Evolutionary conservation across 2,797 vertebrate species (phyloP), one percentile per base, ranked within the genome.

Genomic region (Xerus rutilus): DNA sequence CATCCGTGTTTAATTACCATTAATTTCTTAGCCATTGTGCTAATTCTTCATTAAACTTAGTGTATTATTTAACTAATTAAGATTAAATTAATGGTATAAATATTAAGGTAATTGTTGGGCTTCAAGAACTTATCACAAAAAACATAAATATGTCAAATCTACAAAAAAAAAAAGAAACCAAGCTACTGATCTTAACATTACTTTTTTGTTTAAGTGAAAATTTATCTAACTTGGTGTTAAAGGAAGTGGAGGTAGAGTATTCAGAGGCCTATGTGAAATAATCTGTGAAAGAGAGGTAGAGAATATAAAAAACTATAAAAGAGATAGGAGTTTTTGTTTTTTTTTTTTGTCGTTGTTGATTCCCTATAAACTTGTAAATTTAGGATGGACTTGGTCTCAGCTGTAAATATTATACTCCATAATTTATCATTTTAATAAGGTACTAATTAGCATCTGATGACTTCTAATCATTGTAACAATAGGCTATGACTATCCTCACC

Each of bases 401-500:
- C 98, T 98, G 95, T 93, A 98, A 95, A 98, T 98, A 98, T 97
- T 98, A 62, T 86, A 95, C 91, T 98, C 93, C 23, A 73, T 95
- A 96, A 97, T 98, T 98, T 97, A 96, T 98, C 96, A 97, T 97
- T 98, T 98, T 98, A 98, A 98, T 97, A 88, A 90, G 87, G 86
- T 98, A 95, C 96, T 98, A 98, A 98, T 98, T 98, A 97, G 91
- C 97, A 96, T 97, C 97, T 98, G 91, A 90, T 93, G 97, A 98
- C 95, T 98, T 98, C 96, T 98, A 97, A 97, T 98, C 98, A 96
- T 98, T 97, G 96, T 96, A 98, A 98, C 96, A 98, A 97, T 97
- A 97, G 96, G 30, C 96, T 96, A 39, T 98, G 97, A 97, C 91
- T 98, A 87, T 97, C 92, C 87, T 97, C 89, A 97, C 96, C 93